Evolutionary conservation across 2,888 invertebrate genomes (phyloP).

Genomic region (Limnephilus marmoratus): DNA sequence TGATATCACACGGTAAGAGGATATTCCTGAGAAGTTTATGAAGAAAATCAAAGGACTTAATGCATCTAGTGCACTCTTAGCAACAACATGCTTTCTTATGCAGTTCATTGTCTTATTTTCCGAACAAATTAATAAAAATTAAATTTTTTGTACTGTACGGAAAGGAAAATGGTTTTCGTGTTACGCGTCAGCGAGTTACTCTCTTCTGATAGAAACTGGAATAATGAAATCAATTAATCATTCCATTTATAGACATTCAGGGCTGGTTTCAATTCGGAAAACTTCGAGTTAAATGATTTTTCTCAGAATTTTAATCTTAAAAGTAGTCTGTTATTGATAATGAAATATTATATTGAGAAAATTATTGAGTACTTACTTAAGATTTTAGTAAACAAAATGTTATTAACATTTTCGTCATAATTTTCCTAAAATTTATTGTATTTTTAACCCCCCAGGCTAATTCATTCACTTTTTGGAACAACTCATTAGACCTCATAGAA

Average conservation of each 20-base stretch:
- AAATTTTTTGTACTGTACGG: neutral
- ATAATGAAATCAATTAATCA: neutral
- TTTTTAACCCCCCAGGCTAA: too few relatives aligned
- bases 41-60: slow-evolving; percentile 6
- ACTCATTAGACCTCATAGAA: too few relatives aligned
- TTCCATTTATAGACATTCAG: neutral
- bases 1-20: neutral
- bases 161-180: neutral
- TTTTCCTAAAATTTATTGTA: too few relatives aligned
- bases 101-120: neutral
- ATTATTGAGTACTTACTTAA: too few relatives aligned
- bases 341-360: too few relatives aligned
- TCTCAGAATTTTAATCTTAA: too few relatives aligned
- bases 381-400: too few relatives aligned
- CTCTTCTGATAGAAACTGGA: neutral
- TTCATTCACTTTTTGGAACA: too few relatives aligned
- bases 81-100: slow-evolving; percentile 14
- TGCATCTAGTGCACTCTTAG: neutral
- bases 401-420: too few relatives aligned
- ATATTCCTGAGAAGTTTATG: neutral
- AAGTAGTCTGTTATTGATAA: too few relatives aligned
- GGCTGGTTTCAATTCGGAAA: neutral
- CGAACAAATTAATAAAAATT: neutral
- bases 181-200: neutral
- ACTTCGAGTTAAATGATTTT: too few relatives aligned